Percentiles rank a stretch among this genome's conserved stretches.
These are phyloP conservation scores for Linnaemya vulpina DNA, from an alignment of 2,888 invertebrate genomes.

Conservation along the genomic window DNA sequence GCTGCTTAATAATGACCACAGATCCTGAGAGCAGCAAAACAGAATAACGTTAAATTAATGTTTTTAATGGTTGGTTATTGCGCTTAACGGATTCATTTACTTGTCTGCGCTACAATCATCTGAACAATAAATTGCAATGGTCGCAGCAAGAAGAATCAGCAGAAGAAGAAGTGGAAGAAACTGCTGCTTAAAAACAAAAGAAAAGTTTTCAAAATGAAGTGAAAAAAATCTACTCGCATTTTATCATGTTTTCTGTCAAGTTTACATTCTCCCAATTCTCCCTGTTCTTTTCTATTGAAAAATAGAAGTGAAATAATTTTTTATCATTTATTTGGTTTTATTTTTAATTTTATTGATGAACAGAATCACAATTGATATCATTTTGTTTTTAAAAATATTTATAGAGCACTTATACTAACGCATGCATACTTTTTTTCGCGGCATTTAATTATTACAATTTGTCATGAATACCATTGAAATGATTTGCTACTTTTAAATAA, in stretches of 20 bases:
- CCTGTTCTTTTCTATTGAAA: constrained; percentile 9
- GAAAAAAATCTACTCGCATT: too few relatives aligned
- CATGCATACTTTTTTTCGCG: too few relatives aligned
- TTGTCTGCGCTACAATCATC: neutral
- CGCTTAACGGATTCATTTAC: constrained; percentile 13
- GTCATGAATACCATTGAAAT: too few relatives aligned
- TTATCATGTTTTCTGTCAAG: neutral
- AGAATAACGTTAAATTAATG: constrained; percentile 49
- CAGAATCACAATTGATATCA: neutral
- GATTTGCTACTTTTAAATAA: too few relatives aligned
- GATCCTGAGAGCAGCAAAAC: constrained; percentile 16
- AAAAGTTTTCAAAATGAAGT: constrained; percentile 1
- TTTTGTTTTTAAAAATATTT: neutral
- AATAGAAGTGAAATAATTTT: neutral
- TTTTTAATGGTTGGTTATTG: constrained; percentile 47
- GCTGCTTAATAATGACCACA: constrained; percentile 13
- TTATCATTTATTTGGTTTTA: neutral
- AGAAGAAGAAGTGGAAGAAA: neutral
- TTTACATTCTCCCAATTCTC: neutral
- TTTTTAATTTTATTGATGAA: neutral
- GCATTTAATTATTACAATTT: neutral
- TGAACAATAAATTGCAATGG: constrained; percentile 23
- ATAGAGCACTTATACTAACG: too few relatives aligned
- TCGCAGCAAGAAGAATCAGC: too few relatives aligned
- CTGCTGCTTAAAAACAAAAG: neutral